These are phyloP conservation scores for Cuniculus paca DNA, from an alignment of 2,797 vertebrate species.

Conservation along the genomic window DNA sequence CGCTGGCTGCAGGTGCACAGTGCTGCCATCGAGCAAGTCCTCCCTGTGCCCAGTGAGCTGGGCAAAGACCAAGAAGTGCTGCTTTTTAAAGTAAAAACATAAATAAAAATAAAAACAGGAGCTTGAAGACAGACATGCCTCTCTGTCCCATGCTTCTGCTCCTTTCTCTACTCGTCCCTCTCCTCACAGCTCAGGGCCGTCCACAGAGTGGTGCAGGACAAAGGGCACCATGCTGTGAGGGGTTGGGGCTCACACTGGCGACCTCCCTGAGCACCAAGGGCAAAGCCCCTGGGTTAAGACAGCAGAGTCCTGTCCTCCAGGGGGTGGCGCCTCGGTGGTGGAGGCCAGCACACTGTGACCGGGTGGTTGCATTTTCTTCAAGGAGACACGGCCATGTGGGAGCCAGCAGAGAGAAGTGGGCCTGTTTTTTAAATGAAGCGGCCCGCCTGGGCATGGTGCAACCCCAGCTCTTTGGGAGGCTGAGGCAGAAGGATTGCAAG, in stretches of 20 bases:
- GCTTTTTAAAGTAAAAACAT: not conserved
- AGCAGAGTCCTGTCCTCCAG: fast-evolving
- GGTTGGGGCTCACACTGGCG: not conserved
- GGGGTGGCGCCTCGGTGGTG: not conserved
- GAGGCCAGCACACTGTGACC: not conserved
- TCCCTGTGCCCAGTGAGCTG: fast-evolving
- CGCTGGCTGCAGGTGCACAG: too few relatives aligned
- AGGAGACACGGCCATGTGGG: not conserved
- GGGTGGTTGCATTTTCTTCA: fast-evolving
- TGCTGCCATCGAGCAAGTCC: too few relatives aligned
- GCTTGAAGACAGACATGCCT: not conserved
- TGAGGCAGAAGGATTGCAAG: not conserved
- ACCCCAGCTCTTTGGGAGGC: not conserved
- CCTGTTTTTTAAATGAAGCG: not conserved
- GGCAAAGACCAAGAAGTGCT: not conserved
- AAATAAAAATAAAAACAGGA: not conserved
- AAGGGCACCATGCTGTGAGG: too few relatives aligned
- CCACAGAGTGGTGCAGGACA: too few relatives aligned
- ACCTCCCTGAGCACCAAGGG: not conserved
- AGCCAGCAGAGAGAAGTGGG: fast-evolving
- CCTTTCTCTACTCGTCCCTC: fast-evolving
- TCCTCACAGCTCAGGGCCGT: not conserved
- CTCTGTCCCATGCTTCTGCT: fast-evolving
- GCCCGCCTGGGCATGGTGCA: not conserved
- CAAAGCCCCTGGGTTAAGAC: not conserved